Percentiles rank a stretch among this genome's conserved stretches.
Conservation (phyloP, 2,113 vertebrate genomes). For the Catharus minimus region DNA sequence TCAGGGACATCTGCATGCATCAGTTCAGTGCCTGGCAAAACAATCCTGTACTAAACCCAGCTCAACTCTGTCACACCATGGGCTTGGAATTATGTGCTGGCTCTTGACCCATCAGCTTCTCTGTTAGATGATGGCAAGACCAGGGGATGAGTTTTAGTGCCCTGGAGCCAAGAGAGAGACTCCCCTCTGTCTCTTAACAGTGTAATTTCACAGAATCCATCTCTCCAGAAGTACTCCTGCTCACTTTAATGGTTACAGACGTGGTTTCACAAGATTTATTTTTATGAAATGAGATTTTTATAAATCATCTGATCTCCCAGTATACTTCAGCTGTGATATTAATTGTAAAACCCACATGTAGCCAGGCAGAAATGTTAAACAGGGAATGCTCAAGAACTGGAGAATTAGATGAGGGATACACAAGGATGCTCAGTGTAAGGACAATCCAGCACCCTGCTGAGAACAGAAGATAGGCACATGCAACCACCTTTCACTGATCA, state of each 20-base stretch:
- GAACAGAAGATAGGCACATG: not conserved
- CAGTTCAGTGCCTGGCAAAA: not conserved
- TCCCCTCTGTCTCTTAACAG: not conserved
- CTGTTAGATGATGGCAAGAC: not conserved
- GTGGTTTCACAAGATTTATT: not conserved
- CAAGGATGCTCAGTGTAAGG: not conserved
- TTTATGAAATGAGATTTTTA: not conserved
- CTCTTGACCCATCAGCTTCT: not conserved
- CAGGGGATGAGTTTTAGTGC: not conserved
- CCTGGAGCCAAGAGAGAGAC: not conserved
- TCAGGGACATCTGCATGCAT: not conserved
- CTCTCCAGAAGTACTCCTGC: not conserved
- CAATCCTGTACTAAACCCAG: not conserved
- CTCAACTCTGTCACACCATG: rapidly evolving
- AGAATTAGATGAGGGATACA: not conserved
- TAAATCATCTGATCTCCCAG: not conserved
- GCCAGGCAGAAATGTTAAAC: not conserved
- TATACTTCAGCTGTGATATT: not conserved
- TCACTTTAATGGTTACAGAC: not conserved
- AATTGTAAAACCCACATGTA: not conserved
- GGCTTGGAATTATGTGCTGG: not conserved
- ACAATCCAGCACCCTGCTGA: not conserved
- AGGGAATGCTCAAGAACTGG: not conserved
- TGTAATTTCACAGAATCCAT: not conserved
- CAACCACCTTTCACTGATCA: not conserved